Conservation (phyloP, 2,888 invertebrate species). For the Conchocele bisecta region DNA sequence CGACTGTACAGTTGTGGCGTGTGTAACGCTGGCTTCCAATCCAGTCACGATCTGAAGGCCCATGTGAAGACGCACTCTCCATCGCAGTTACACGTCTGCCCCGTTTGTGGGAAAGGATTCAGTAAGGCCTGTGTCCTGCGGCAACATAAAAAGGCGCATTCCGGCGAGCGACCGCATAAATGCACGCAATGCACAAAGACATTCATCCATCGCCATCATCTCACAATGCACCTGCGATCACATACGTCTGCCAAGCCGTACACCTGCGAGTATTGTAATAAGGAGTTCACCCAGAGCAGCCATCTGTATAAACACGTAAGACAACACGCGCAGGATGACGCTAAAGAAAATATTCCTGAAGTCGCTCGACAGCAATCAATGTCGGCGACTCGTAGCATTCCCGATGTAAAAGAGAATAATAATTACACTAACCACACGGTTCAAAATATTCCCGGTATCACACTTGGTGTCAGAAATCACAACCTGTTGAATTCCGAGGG, state of each 20-base stretch:
- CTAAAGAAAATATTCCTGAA: neutral
- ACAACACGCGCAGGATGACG: slow-evolving; percentile 43
- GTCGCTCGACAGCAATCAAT: neutral
- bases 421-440: neutral
- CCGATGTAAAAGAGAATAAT: too few relatives aligned
- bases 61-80: slow-evolving; percentile 64
- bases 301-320: slow-evolving; percentile 60
- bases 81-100: slow-evolving; percentile 59
- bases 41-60: slow-evolving; percentile 60
- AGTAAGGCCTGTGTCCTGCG: slow-evolving; percentile 66
- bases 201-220: slow-evolving; percentile 65
- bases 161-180: slow-evolving; percentile 61
- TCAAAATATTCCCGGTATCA: too few relatives aligned
- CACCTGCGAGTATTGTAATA: slow-evolving; percentile 50
- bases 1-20: slow-evolving; percentile 65
- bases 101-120: slow-evolving; percentile 62
- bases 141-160: slow-evolving; percentile 64
- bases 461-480: too few relatives aligned
- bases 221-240: slow-evolving; percentile 62
- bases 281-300: slow-evolving; percentile 60
- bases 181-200: slow-evolving; percentile 60
- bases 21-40: slow-evolving; percentile 53
- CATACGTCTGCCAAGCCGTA: slow-evolving; percentile 53
- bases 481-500: too few relatives aligned
- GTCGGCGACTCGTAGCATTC: neutral